Percentiles rank a stretch among this genome's conserved stretches.
Evolutionary conservation across 2,797 vertebrate genomes (phyloP).

Genomic region (Myripristis jacobus): DNA sequence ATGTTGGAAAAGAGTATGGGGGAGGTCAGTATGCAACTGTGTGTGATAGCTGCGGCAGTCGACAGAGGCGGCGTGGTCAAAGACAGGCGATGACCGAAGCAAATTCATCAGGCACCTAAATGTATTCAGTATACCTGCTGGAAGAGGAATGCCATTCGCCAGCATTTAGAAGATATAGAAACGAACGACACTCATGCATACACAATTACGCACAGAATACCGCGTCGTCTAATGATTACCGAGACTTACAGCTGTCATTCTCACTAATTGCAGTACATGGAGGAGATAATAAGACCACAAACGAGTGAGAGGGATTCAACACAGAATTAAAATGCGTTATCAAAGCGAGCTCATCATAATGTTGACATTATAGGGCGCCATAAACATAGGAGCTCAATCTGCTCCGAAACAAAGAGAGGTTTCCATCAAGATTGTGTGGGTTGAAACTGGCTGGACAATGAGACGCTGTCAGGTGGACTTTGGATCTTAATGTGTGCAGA

Average conservation of each 20-base stretch:
- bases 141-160: constrained; percentile 9
- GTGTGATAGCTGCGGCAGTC: constrained; percentile 41
- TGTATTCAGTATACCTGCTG: constrained; percentile 17
- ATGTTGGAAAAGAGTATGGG: constrained; percentile 16
- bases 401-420: constrained; percentile 1
- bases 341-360: constrained; percentile 15
- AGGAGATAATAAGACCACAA: constrained; percentile 10
- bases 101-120: constrained; percentile 38
- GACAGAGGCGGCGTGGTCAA: constrained; percentile 49
- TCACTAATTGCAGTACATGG: not conserved
- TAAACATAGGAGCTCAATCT: constrained; percentile 8
- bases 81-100: constrained; percentile 41
- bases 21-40: constrained; percentile 23
- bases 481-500: constrained; percentile 23
- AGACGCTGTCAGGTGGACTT: constrained; percentile 61
- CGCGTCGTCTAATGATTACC: not conserved
- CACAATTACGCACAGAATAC: constrained; percentile 30
- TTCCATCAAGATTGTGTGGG: constrained; percentile 47
- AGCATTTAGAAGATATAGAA: constrained; percentile 17
- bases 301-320: not conserved
- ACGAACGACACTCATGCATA: constrained; percentile 13
- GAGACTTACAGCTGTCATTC: not conserved
- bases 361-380: not conserved
- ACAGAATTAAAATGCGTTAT: constrained; percentile 1
- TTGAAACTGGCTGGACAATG: constrained; percentile 34